phyloP scores from a whole-genome alignment of 2,113 vertebrate species.

The Noturus placidus region DNA sequence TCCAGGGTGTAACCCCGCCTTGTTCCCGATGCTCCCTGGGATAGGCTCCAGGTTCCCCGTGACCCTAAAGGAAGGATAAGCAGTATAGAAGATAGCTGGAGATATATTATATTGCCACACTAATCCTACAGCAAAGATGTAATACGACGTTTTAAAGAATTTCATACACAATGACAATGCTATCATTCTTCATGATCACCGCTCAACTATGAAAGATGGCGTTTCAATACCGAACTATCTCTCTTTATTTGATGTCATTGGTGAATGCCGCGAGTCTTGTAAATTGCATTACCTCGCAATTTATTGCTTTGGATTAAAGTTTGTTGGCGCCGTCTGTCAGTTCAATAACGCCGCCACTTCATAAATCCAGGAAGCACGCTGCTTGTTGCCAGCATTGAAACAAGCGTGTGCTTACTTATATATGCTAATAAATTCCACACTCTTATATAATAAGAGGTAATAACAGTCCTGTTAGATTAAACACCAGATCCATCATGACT shows the following conservation, averaged over 20 bases:
- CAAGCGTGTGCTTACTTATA: slow-evolving; percentile 22
- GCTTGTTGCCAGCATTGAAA: slow-evolving; percentile 32
- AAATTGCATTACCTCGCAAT: slow-evolving; percentile 38
- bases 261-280: slow-evolving; percentile 12
- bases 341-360: slow-evolving; percentile 40
- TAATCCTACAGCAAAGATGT: neutral
- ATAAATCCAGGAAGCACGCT: slow-evolving; percentile 34
- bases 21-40: too few relatives aligned
- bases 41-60: too few relatives aligned
- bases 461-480: slow-evolving; percentile 29
- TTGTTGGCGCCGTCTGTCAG: slow-evolving; percentile 37
- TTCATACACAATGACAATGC: neutral
- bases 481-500: slow-evolving; percentile 16
- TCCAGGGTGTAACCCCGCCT: too few relatives aligned
- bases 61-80: too few relatives aligned
- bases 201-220: neutral
- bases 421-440: slow-evolving; percentile 36
- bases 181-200: neutral
- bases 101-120: neutral
- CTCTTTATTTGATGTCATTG: slow-evolving; percentile 37
- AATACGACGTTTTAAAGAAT: neutral
- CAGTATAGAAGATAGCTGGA: too few relatives aligned
- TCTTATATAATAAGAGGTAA: slow-evolving; percentile 13
- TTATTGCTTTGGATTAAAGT: slow-evolving; percentile 45
- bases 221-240: neutral